These are phyloP conservation scores for Ibycter americanus DNA, from an alignment of 2,797 vertebrate genomes.

Conservation along the genomic window DNA sequence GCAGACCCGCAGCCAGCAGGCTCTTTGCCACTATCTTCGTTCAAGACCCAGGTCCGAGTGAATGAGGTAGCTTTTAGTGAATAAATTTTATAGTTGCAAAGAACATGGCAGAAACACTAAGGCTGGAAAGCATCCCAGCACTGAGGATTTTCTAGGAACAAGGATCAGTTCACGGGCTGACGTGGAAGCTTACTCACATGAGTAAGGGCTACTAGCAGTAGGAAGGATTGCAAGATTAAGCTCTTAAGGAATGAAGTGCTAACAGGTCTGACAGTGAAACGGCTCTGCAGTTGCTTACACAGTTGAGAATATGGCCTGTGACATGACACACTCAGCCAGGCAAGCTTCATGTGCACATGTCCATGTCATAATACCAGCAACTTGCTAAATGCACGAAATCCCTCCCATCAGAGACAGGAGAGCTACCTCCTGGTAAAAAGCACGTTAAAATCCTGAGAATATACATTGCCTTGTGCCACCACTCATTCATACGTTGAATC, in stretches of 20 bases:
- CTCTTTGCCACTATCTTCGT: not conserved
- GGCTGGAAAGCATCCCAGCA: not conserved
- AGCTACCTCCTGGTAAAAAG: not conserved
- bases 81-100: not conserved
- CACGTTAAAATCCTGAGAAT: not conserved
- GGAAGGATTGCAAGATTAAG: conserved; percentile 16
- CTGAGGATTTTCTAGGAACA: not conserved
- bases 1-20: not conserved
- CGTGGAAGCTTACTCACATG: not conserved
- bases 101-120: not conserved
- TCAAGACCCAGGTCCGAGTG: not conserved
- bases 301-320: not conserved
- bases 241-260: conserved; percentile 3
- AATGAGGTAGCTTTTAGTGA: not conserved
- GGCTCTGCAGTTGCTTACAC: not conserved
- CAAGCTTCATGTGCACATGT: not conserved
- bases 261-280: not conserved
- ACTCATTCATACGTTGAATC: not conserved
- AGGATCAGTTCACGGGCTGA: not conserved
- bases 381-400: not conserved
- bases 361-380: not conserved
- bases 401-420: not conserved
- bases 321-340: not conserved
- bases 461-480: not conserved
- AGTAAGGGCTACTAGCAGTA: not conserved